A percentile compares a stretch with the other conserved stretches of the same genome.
phyloP scores from a whole-genome alignment of 2,797 vertebrate genomes.

The Graptemys geographica region DNA sequence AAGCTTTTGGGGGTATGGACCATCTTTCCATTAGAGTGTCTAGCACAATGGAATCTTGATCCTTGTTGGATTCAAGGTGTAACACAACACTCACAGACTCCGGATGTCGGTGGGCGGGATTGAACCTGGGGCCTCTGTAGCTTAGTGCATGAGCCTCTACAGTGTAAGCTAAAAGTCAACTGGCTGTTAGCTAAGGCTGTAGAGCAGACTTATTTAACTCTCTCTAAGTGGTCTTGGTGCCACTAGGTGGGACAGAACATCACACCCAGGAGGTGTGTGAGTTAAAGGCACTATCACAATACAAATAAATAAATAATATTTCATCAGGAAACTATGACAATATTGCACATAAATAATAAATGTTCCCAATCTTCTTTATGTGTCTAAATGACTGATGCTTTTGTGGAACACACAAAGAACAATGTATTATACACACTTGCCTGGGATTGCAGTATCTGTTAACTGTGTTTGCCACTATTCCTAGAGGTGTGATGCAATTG shows the following conservation, averaged over 20 bases:
- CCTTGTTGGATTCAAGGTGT: background rate
- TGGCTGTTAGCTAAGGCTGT: too few relatives aligned
- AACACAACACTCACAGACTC: too few relatives aligned
- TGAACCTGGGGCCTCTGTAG: too few relatives aligned
- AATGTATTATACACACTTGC: background rate
- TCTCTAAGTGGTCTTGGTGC: too few relatives aligned
- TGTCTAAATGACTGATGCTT: background rate
- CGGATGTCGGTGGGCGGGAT: too few relatives aligned
- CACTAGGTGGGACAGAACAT: too few relatives aligned
- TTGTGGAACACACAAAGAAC: background rate
- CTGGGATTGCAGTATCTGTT: background rate
- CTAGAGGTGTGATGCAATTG: background rate
- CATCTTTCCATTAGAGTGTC: background rate
- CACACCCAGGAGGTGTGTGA: too few relatives aligned
- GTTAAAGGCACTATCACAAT: background rate
- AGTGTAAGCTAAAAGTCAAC: too few relatives aligned
- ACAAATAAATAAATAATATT: background rate
- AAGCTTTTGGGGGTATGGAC: background rate
- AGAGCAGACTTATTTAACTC: too few relatives aligned
- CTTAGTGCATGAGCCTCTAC: too few relatives aligned
- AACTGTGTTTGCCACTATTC: background rate
- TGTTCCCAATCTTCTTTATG: too few relatives aligned
- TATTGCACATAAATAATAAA: background rate
- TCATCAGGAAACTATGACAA: background rate
- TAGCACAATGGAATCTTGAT: background rate